Evolutionary conservation across 2,888 invertebrate species (phyloP), one percentile per base, ranked within the genome.

Genomic region (Dorcus parallelipipedus): DNA sequence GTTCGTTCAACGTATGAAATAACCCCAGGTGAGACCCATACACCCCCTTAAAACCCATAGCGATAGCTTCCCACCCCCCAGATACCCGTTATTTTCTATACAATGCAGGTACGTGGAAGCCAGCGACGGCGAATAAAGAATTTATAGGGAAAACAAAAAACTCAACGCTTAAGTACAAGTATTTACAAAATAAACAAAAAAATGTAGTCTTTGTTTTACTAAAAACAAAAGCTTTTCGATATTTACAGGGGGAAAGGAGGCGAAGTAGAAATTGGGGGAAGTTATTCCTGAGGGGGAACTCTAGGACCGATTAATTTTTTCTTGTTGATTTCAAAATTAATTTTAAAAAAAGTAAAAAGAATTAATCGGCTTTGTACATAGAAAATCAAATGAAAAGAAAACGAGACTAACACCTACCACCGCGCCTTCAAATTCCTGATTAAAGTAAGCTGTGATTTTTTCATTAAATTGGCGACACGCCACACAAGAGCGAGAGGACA

Each of bases 61-160:
- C 45, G 9, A 10, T 38, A 43, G 53, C 53, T 26, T 43, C 38
- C 57, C 55, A 49, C 43, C 57, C 56, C 59, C 59, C 47, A 39
- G 43, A 65, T 66, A 67, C 67, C 67, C 64, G 65, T 66, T 65
- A 67, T 60, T 69, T 63, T 71, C 63, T 69, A 66, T 68, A 69
- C 66, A 69, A 64, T 61, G 70, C 73, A 73, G 73, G 73, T 75
- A 75, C 74, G 67, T 71, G 66, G 73, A 73, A 75, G 74, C 71
- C 49, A 45, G 56, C 56, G 56, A 43, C 56, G 38, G 48, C 42
- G 49, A 49, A 47, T 49, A 49, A 38, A 38, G 5, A 14, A 38
- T 56, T 42, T 43, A 54, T 41, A 49, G n/a, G 33, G 33, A 54
- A 49, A 17, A 47, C 45, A 39, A 51, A n/a, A 56, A 51, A 20